Evolutionary conservation across 2,113 vertebrate genomes (phyloP).

Genomic region (Ailuropoda melanoleuca): DNA sequence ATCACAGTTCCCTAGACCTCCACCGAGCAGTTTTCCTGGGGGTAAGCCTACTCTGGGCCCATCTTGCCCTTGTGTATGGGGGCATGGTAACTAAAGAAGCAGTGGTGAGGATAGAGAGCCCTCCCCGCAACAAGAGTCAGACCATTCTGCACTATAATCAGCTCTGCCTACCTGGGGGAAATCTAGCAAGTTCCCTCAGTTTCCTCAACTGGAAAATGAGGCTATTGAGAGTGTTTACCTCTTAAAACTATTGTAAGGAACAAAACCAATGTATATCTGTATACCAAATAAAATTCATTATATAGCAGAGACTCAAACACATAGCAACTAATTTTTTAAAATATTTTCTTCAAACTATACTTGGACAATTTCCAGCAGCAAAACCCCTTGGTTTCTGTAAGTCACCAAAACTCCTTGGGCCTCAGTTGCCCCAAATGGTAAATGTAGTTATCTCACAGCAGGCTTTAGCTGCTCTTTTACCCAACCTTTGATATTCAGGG

Average conservation of each 20-base stretch:
- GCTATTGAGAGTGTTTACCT: background rate
- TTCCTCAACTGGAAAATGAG: slow-evolving; percentile 35
- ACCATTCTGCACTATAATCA: slow-evolving; percentile 9
- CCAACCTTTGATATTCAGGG: background rate
- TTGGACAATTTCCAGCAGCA: slow-evolving; percentile 5
- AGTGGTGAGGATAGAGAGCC: background rate
- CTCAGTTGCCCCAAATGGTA: slow-evolving; percentile 23
- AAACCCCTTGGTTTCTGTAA: background rate
- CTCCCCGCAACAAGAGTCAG: background rate
- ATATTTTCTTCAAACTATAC: slow-evolving; percentile 1
- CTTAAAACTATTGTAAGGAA: background rate
- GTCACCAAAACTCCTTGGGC: background rate
- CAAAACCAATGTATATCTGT: background rate
- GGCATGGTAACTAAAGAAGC: background rate
- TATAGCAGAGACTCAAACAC: slow-evolving; percentile 44
- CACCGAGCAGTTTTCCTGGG: slow-evolving; percentile 22
- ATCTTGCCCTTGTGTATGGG: background rate
- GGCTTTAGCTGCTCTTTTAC: slow-evolving; percentile 23
- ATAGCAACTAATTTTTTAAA: background rate
- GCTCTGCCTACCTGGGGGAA: background rate
- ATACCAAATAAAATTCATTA: slow-evolving; percentile 39
- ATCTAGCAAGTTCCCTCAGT: background rate
- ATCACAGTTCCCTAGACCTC: background rate
- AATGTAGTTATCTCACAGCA: slow-evolving; percentile 19
- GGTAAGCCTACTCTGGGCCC: background rate